Base-by-base conservation (phyloP, 2,888 invertebrate species). In the Neelides folsomi region DNA sequence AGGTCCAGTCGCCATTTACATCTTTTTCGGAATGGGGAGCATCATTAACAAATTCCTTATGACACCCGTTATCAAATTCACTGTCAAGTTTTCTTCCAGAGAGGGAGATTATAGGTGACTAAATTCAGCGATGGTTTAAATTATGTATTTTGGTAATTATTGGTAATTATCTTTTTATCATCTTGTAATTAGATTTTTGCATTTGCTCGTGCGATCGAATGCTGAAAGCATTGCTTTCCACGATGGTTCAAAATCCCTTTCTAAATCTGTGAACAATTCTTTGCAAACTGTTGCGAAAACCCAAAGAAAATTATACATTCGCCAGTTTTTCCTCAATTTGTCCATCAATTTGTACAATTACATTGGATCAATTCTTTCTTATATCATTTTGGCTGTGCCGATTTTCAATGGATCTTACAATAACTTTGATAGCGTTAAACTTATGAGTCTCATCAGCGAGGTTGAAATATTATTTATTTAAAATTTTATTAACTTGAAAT, bases 71-170 rank as follows among this genome's bases (percentile, higher is more conserved):
- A 72, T 75, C 13, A 64, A 65, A 20, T 68, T 68, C 47, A 73
- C 76, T 18, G 72, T 71, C 50, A 66, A 68, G 44, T 75, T 75
- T 62, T 75, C 77, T 62, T 68, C 67, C 57, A 67, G 66, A 58
- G 77, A 77, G 66, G 77, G 77, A 42, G 71, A 76, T 63, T 77
- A 77, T 63, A 71, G 76, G 71, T 74, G 57, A 46, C 57, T 9
- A 43, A 3, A 8, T n/a, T n/a, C 27, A n/a, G 42, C 16, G 27
- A n/a, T n/a, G n/a, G n/a, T n/a, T n/a, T n/a, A n/a, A n/a, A n/a
- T n/a, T n/a, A n/a, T n/a, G n/a, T n/a, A n/a, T n/a, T n/a, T n/a
- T n/a, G n/a, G n/a, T n/a, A n/a, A n/a, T n/a, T n/a, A n/a, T n/a
- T n/a, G n/a, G n/a, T n/a, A n/a, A n/a, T n/a, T n/a, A n/a, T n/a